A percentile compares a stretch with the other conserved stretches of the same genome.
These are phyloP conservation scores for Pecten maximus DNA, from an alignment of 2,888 invertebrate genomes.

Conservation along the genomic window DNA sequence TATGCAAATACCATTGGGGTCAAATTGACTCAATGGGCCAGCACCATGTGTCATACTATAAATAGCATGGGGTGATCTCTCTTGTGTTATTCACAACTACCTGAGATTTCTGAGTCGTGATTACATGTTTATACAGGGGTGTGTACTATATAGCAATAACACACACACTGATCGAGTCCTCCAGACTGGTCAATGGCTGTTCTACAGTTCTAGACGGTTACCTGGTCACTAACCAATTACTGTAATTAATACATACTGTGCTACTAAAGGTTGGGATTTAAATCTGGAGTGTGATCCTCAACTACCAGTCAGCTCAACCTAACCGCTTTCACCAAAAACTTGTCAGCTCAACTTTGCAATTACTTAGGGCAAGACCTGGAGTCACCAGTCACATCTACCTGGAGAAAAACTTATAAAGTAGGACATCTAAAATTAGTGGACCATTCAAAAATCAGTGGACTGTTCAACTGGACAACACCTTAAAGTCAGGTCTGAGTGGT, in stretches of 20 bases:
- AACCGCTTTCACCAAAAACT: neutral
- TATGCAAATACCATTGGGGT: constrained; percentile 16
- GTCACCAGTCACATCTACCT: neutral
- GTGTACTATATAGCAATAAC: neutral
- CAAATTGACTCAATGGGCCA: neutral
- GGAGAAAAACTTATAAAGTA: too few species aligned
- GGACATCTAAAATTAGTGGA: too few species aligned
- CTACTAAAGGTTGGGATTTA: too few species aligned
- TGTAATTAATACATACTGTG: too few species aligned
- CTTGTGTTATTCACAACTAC: neutral
- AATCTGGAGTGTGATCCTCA: too few species aligned
- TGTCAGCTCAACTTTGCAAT: neutral
- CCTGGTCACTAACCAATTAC: neutral
- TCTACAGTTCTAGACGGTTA: neutral
- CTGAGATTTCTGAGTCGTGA: neutral
- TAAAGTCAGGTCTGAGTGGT: neutral
- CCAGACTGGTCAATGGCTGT: neutral
- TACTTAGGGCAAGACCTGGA: neutral
- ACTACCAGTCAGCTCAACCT: neutral
- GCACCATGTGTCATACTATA: constrained; percentile 21
- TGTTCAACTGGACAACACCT: neutral
- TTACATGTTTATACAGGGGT: neutral
- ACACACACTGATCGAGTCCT: neutral
- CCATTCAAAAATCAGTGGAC: neutral
- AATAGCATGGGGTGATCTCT: neutral